Base-by-base conservation (phyloP, 2,888 invertebrate species). In the Apotomis capreana region DNA sequence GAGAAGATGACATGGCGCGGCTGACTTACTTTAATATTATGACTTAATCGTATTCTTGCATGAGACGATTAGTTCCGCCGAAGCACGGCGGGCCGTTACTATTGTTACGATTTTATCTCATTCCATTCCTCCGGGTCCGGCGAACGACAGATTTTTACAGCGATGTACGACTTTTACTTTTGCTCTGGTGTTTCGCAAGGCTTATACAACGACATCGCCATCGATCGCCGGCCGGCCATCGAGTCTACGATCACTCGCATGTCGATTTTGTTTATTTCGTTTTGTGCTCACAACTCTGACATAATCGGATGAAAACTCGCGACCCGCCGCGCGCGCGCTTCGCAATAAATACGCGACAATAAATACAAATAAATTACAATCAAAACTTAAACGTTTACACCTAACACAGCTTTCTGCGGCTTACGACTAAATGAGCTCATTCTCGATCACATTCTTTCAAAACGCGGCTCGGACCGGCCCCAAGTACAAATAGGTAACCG, bases 271-370 rank as follows among this genome's bases (percentile, higher is more conserved):
- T 83, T 84, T 86, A 77, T 80, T 26, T 77, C 76, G 80, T 89
- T 85, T 92, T 92, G 92, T 92, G 92, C 92, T 84, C 83, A 91
- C 92, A 92, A 92, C 92, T 92, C 91, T 80, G 86, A 92, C 92
- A 91, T 87, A 84, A 81, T 81, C 80, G 83, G 87, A 89, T 83
- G 87, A 87, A 89, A 90, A 91, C 92, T 88, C 89, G 74, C 78
- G 70, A 81, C 77, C 85, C 83, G 81, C 84, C 78, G 87, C 88
- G 86, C 87, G 44, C 64, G 81, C 79, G 73, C 77, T 72, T 76
- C 87, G 85, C 82, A 88, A 88, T 89, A 90, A 89, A 87, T 89
- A 90, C 87, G 84, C 87, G 86, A 83, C 78, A 87, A 84, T 85
- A 86, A 80, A 82, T 81, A 74, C 78, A 80, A 88, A 90, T 88